These are phyloP conservation scores for Eretmocerus hayati DNA, from an alignment of 2,888 invertebrate genomes.

Conservation along the genomic window DNA sequence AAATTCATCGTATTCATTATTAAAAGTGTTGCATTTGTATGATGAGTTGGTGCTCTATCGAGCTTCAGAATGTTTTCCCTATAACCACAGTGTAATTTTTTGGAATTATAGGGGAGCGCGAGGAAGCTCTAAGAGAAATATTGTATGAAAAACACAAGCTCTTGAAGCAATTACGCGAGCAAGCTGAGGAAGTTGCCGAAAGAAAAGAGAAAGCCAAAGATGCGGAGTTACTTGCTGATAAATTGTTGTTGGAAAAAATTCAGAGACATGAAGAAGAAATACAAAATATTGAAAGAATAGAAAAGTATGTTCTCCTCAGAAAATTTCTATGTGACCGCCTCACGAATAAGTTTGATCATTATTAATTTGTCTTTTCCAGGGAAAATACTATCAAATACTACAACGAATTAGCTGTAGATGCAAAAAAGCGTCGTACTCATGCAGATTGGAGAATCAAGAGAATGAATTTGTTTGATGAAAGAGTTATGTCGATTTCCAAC, in stretches of 20 bases:
- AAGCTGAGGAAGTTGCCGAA: conserved; percentile 33
- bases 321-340: too few relatives aligned
- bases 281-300: conserved; percentile 27
- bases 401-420: conserved; percentile 55
- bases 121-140: conserved; percentile 27
- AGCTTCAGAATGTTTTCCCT: too few relatives aligned
- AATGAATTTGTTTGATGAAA: conserved; percentile 37
- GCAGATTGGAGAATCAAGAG: conserved; percentile 54
- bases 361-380: conserved; percentile 37
- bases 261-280: conserved; percentile 31
- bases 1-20: too few relatives aligned
- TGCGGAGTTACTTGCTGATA: conserved; percentile 34
- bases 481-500: conserved; percentile 27
- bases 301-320: conserved; percentile 27
- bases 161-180: conserved; percentile 34
- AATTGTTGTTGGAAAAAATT: conserved; percentile 27
- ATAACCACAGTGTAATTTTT: too few relatives aligned
- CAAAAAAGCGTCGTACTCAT: conserved; percentile 53
- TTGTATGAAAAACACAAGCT: conserved; percentile 33
- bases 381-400: conserved; percentile 59
- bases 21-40: too few relatives aligned
- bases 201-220: conserved; percentile 32
- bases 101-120: conserved; percentile 30
- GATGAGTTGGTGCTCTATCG: too few relatives aligned
- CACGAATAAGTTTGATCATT: neutral